Percentiles rank a stretch among this genome's conserved stretches.
These are phyloP conservation scores for Yponomeuta malinellus DNA, from an alignment of 2,888 invertebrate genomes.

Conservation along the genomic window DNA sequence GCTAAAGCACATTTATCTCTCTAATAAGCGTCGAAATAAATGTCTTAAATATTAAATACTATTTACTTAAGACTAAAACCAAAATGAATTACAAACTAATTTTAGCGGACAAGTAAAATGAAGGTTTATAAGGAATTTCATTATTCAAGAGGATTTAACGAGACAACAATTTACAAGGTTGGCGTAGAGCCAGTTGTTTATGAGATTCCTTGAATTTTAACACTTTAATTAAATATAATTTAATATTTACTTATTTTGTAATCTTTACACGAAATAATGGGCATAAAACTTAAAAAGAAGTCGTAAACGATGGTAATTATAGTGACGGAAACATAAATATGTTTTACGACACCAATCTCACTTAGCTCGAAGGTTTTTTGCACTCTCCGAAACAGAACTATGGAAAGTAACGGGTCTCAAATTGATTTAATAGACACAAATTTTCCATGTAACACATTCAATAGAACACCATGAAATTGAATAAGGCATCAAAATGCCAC, in stretches of 20 bases:
- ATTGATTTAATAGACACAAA: too few species aligned
- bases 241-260: slow-evolving; percentile 16
- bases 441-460: neutral
- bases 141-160: slow-evolving; percentile 27
- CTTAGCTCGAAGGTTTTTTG: neutral
- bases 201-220: slow-evolving; percentile 29
- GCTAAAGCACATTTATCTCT: too few species aligned
- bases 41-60: too few species aligned
- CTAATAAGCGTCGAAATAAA: too few species aligned
- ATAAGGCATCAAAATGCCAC: neutral
- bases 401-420: too few species aligned
- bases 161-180: slow-evolving; percentile 29
- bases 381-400: too few species aligned
- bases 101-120: neutral
- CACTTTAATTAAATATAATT: slow-evolving; percentile 29
- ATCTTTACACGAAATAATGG: neutral
- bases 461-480: neutral
- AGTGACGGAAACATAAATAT: neutral
- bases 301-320: neutral
- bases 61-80: too few species aligned
- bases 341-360: neutral
- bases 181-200: slow-evolving; percentile 32
- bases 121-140: slow-evolving; percentile 11
- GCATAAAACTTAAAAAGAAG: slow-evolving; percentile 5
- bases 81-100: neutral